Evolutionary conservation across 92 coral and sea anemone genomes (phyloP).

Genomic region (Hydrozoanthus gracilis): DNA sequence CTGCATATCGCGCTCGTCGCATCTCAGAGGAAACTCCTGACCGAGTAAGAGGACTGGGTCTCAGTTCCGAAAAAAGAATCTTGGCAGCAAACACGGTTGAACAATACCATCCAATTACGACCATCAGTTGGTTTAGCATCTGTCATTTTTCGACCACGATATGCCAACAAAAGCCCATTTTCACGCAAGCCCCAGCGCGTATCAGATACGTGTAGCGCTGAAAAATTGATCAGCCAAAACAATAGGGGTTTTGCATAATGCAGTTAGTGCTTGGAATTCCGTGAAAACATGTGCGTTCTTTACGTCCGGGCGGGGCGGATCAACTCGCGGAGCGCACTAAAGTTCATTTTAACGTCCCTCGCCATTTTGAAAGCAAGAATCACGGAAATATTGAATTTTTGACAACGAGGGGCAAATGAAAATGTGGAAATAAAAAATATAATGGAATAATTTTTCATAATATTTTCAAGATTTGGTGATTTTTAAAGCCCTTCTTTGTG

Average conservation of each 20-base stretch:
- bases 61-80: conserved; percentile 51
- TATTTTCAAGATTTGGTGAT: conserved; percentile 65
- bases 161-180: conserved; percentile 93
- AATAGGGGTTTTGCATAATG: conserved; percentile 96
- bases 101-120: conserved; percentile 77
- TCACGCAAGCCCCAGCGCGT: conserved; percentile 87
- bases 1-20: not conserved
- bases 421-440: conserved; percentile 67
- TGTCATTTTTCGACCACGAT: conserved; percentile 88
- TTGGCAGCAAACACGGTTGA: conserved; percentile 70
- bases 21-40: conserved; percentile 48
- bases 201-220: conserved; percentile 92
- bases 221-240: conserved; percentile 90
- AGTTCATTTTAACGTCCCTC: conserved; percentile 84
- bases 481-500: conserved; percentile 53
- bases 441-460: conserved; percentile 57
- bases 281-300: conserved; percentile 94
- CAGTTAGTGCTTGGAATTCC: conserved; percentile 84
- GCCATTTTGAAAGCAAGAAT: conserved; percentile 98
- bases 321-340: conserved; percentile 72
- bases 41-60: conserved; percentile 60
- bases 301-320: conserved; percentile 98
- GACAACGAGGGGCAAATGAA: conserved; percentile 61
- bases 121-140: conserved; percentile 86
- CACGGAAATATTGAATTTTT: conserved; percentile 80